Base-by-base conservation (phyloP, 1,140 invertebrate genomes). In the Archegozetes longisetosus region DNA sequence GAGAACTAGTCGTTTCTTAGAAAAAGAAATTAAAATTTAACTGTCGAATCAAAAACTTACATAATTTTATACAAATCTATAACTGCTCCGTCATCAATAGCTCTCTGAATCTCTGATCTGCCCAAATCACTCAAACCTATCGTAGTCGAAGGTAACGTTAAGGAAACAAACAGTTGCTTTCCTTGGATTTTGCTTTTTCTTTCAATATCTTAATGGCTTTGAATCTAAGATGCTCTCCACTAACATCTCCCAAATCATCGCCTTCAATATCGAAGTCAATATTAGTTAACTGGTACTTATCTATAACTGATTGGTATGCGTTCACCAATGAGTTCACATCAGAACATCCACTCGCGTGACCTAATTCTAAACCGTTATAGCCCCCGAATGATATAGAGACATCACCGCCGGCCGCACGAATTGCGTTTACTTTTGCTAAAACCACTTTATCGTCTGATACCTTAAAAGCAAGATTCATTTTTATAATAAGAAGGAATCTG, bases 21-120 rank as follows among this genome's bases (percentile, higher is more conserved):
- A 48, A 22, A n/a, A 9, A 48, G 22, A 52, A 14, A 24, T 54
- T 54, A 54, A 29, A 54, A 6, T 1, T 24, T 25, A 54, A 13
- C 27, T 14, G 14, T 22, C 27, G 9, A 54, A 17, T 9, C 49
- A 24, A 47, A 55, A 55, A 53, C 57, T 51, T 49, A 58, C 57
- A 58, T 58, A 50, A 58, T 51, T 20, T 49, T 52, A 24, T 58
- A 58, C 4, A 58, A 47, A 26, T 58, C 57, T 50, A 58, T 51
- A 9, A 46, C 28, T 17, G 9, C 3, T 17, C 32, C 32, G 32
- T 40, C 32, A 9, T 40, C 32, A 24, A 58, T 51, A 1, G 20
- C 57, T 20, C 46, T 20, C 27, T 58, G 48, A n/a, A 58, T 58
- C 24, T 58, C 57, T 9, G 9, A 25, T 46, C 25, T 58, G 22